Percentiles rank a stretch among this genome's conserved stretches.
phyloP scores from a whole-genome alignment of 2,113 vertebrate genomes.

The Menura novaehollandiae region DNA sequence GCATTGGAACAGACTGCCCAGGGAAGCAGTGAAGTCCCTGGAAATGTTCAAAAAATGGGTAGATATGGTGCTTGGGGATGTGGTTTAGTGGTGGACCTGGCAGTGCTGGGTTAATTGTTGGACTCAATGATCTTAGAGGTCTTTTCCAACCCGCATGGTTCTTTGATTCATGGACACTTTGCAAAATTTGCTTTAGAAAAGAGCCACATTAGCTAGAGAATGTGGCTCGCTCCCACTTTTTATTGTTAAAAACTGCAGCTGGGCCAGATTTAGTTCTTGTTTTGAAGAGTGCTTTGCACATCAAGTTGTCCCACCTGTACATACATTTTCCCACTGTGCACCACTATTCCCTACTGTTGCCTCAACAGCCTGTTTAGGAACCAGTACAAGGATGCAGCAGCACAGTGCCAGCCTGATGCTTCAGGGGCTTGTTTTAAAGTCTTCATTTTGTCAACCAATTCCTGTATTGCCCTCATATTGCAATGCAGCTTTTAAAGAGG shows the following conservation, averaged over 20 bases:
- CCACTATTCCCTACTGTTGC: accelerated
- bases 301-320: background rate
- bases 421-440: background rate
- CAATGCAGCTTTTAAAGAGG: background rate
- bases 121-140: background rate
- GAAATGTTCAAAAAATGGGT: background rate
- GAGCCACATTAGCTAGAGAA: background rate
- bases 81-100: background rate
- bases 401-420: accelerated
- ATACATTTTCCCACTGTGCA: accelerated
- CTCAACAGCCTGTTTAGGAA: background rate
- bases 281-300: background rate
- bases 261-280: background rate
- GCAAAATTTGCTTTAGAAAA: background rate
- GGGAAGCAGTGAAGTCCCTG: background rate
- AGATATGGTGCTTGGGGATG: background rate
- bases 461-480: background rate
- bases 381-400: background rate
- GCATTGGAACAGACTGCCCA: background rate
- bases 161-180: background rate
- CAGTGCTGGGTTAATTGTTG: background rate
- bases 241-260: background rate
- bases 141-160: background rate
- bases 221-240: background rate
- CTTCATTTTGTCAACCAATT: background rate